Percentiles rank a stretch among this genome's conserved stretches.
phyloP scores from a whole-genome alignment of 2,113 vertebrate genomes.

The Capreolus pygargus region DNA sequence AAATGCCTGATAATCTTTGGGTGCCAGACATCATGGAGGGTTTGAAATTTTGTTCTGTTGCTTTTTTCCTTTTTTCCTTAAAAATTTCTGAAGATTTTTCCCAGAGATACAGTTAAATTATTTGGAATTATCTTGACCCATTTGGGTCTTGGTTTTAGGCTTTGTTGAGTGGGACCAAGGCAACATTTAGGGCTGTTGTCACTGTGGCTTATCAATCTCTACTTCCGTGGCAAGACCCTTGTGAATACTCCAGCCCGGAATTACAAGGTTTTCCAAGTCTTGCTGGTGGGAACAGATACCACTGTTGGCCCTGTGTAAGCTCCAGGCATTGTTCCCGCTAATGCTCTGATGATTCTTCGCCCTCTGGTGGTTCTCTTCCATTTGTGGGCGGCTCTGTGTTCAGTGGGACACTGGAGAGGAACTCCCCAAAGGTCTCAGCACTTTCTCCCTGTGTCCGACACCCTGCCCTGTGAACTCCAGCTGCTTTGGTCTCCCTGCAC shows the following conservation, averaged over 20 bases:
- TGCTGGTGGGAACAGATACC: neutral
- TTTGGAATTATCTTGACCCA: neutral
- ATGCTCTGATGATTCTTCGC: neutral
- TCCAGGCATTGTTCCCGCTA: neutral
- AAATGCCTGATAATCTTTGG: neutral
- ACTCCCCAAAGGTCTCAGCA: neutral
- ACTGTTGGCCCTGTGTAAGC: neutral
- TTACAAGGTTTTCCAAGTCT: neutral
- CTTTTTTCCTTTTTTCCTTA: neutral
- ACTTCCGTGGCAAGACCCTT: neutral
- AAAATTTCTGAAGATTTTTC: neutral
- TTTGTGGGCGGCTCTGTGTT: neutral
- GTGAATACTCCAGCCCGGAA: neutral
- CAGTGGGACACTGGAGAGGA: neutral
- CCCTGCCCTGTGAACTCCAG: neutral
- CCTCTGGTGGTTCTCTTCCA: neutral
- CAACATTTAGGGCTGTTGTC: neutral
- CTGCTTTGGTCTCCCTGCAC: neutral
- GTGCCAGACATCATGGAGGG: neutral
- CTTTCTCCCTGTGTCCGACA: neutral
- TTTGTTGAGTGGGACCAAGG: neutral
- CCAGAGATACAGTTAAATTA: neutral
- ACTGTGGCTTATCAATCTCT: neutral
- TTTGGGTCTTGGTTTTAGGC: neutral
- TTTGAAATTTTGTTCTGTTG: neutral